phyloP scores from a whole-genome alignment of 2,113 vertebrate species.

The Rafetus swinhoei region DNA sequence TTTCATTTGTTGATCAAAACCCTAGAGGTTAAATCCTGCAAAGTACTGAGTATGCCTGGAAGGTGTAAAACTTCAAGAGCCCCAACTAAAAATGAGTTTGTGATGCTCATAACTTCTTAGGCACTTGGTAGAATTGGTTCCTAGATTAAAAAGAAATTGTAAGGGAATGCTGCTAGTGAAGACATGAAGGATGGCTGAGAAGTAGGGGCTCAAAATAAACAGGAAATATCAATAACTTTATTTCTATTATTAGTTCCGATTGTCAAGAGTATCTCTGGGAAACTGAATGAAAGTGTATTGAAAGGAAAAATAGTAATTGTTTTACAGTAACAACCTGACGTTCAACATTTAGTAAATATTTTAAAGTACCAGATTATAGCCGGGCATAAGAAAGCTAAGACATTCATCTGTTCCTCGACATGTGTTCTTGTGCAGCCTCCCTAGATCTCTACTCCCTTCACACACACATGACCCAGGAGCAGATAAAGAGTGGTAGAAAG shows the following conservation, averaged over 20 bases:
- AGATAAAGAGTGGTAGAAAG: not conserved
- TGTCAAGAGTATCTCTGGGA: not conserved
- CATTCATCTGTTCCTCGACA: not conserved
- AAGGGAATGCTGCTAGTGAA: not conserved
- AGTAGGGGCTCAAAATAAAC: not conserved
- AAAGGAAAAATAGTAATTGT: too few relatives aligned
- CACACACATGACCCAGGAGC: not conserved
- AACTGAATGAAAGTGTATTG: not conserved
- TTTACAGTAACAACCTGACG: not conserved
- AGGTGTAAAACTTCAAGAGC: rapidly evolving
- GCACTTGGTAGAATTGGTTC: rapidly evolving
- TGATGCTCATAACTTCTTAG: not conserved
- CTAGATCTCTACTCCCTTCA: not conserved
- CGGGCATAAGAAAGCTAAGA: not conserved
- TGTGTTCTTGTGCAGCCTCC: not conserved
- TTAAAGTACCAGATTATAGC: not conserved
- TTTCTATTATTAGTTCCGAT: not conserved
- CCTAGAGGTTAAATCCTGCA: slow-evolving; percentile 21
- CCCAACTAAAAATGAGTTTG: not conserved
- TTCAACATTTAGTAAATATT: not conserved
- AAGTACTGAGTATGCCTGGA: not conserved
- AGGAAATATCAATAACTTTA: not conserved
- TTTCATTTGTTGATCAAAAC: not conserved
- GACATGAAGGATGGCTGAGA: not conserved
- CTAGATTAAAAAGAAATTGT: not conserved